phyloP scores from a whole-genome alignment of 1,140 invertebrate species.

The Zaprionus nigranus region DNA sequence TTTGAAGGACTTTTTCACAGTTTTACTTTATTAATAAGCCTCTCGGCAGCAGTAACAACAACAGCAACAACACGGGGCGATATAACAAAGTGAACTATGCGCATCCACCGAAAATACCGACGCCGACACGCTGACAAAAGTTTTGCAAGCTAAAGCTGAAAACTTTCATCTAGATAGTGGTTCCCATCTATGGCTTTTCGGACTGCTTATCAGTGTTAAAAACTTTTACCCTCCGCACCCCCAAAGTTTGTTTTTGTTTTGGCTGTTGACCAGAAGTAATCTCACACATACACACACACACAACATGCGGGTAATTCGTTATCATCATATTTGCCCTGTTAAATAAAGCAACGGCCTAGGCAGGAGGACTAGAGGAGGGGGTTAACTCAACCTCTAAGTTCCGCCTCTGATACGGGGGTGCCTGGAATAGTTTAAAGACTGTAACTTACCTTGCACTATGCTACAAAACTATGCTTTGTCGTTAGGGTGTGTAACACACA shows the following conservation, averaged over 20 bases:
- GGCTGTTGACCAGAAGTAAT: slow-evolving; percentile 55
- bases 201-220: slow-evolving; percentile 48
- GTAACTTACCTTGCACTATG: slow-evolving; percentile 56
- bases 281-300: slow-evolving; percentile 1
- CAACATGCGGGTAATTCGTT: slow-evolving; percentile 69
- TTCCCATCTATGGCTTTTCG: slow-evolving; percentile 22
- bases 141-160: slow-evolving; percentile 44
- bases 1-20: not conserved
- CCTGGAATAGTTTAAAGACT: slow-evolving; percentile 32
- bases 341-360: slow-evolving; percentile 57
- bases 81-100: slow-evolving; percentile 25
- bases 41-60: slow-evolving; percentile 5
- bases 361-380: not conserved
- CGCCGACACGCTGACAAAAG: slow-evolving; percentile 51
- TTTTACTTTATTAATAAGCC: slow-evolving; percentile 27
- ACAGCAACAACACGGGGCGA: not conserved
- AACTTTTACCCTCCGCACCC: slow-evolving; percentile 34
- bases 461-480: slow-evolving; percentile 48
- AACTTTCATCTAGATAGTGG: slow-evolving; percentile 42
- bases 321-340: slow-evolving; percentile 58
- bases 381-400: not conserved
- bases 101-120: slow-evolving; percentile 24
- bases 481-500: slow-evolving; percentile 6
- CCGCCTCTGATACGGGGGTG: not conserved
- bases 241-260: slow-evolving; percentile 29